Conservation (phyloP, 2,888 invertebrate species). For the Rhingia campestris region DNA sequence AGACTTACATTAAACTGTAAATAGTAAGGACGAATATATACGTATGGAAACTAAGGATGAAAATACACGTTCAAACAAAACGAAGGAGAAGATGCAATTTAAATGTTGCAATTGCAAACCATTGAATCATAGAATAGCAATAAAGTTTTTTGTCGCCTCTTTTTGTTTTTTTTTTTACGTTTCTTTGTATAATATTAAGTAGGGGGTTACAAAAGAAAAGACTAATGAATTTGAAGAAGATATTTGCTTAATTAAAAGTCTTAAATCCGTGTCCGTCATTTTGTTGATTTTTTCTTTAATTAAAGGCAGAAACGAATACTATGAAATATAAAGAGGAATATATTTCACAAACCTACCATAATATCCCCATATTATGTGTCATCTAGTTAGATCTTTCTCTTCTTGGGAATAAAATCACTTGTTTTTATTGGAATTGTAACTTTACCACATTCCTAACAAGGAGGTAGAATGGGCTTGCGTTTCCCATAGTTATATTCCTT, state of each 20-base stretch:
- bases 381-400: too few relatives aligned
- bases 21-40: background rate
- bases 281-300: background rate
- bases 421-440: too few relatives aligned
- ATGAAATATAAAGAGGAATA: background rate
- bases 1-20: conserved; percentile 41
- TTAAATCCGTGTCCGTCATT: conserved; percentile 27
- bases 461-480: too few relatives aligned
- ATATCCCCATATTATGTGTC: background rate
- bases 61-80: conserved; percentile 35
- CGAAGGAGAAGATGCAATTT: conserved; percentile 6
- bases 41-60: background rate
- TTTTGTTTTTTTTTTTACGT: background rate
- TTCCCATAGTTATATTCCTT: too few relatives aligned
- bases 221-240: conserved; percentile 50
- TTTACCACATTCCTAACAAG: too few relatives aligned
- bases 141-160: background rate
- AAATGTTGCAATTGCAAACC: conserved; percentile 26
- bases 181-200: conserved; percentile 11
- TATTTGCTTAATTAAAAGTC: conserved; percentile 54
- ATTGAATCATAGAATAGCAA: conserved; percentile 1
- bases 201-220: conserved; percentile 6
- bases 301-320: background rate
- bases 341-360: background rate
- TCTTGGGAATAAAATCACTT: too few relatives aligned